These are phyloP conservation scores for Diadromus collaris DNA, from an alignment of 2,888 invertebrate genomes.

Conservation along the genomic window DNA sequence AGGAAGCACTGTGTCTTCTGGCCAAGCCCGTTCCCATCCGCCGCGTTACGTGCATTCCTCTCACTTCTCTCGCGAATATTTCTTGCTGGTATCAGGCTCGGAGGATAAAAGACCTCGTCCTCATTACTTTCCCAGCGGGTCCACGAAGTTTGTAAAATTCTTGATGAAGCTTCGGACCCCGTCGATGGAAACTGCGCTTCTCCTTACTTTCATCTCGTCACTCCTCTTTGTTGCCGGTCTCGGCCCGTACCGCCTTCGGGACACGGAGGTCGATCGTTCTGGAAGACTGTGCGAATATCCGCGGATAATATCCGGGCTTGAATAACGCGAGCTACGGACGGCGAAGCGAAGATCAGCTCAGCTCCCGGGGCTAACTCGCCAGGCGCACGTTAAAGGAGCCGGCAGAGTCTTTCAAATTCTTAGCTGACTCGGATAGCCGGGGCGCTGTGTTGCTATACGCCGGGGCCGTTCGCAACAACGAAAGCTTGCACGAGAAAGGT, in stretches of 20 bases:
- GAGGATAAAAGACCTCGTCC: constrained; percentile 19
- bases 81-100: constrained; percentile 24
- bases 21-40: constrained; percentile 1
- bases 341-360: constrained; percentile 37
- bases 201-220: constrained; percentile 14
- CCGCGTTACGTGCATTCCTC: background rate
- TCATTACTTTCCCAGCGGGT: constrained; percentile 14
- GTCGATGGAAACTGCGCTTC: constrained; percentile 36
- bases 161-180: constrained; percentile 34
- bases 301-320: constrained; percentile 42
- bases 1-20: constrained; percentile 1
- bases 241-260: background rate
- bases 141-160: constrained; percentile 41
- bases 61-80: background rate
- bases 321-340: constrained; percentile 12
- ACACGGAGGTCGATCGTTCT: background rate
- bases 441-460: background rate
- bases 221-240: constrained; percentile 14
- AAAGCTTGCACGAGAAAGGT: constrained; percentile 39
- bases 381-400: constrained; percentile 3
- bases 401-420: constrained; percentile 40
- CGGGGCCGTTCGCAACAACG: constrained; percentile 27
- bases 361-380: constrained; percentile 13
- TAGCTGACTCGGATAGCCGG: constrained; percentile 48
- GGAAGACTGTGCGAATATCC: constrained; percentile 36